Percentiles rank a stretch among this genome's conserved stretches.
Conservation (phyloP, 2,888 invertebrate species). For the Mystacides longicornis region DNA sequence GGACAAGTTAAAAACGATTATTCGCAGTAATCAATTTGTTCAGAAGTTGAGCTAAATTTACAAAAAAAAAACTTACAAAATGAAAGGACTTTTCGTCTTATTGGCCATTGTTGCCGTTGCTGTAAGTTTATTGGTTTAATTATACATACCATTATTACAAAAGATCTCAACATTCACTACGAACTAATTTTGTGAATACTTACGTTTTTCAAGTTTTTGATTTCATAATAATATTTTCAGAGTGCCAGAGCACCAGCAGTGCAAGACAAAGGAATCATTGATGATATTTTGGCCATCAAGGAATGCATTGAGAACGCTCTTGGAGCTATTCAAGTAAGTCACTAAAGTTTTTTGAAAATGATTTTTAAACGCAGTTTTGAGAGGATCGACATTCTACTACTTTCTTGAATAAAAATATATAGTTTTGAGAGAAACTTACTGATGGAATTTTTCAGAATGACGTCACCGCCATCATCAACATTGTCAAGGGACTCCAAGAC, state of each 20-base stretch:
- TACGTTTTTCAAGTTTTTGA: too few relatives aligned
- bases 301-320: conserved; percentile 12
- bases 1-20: too few relatives aligned
- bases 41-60: not conserved
- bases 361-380: too few relatives aligned
- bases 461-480: conserved; percentile 4
- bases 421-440: too few relatives aligned
- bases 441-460: conserved; percentile 6
- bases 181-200: too few relatives aligned
- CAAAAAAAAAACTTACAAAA: conserved; percentile 2
- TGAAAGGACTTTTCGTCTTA: conserved; percentile 10
- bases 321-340: not conserved
- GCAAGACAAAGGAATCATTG: conserved; percentile 9
- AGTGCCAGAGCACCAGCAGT: not conserved
- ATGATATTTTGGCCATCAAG: conserved; percentile 13
- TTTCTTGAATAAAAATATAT: too few relatives aligned
- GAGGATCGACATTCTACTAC: too few relatives aligned
- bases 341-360: too few relatives aligned
- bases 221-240: not conserved
- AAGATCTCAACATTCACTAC: too few relatives aligned
- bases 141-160: not conserved
- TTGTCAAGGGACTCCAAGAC: conserved; percentile 2
- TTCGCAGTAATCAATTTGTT: too few relatives aligned
- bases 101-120: conserved; percentile 4
- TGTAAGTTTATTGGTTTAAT: not conserved